phyloP scores from a whole-genome alignment of 2,888 invertebrate genomes.

The Chamaedrilus cognettii region DNA sequence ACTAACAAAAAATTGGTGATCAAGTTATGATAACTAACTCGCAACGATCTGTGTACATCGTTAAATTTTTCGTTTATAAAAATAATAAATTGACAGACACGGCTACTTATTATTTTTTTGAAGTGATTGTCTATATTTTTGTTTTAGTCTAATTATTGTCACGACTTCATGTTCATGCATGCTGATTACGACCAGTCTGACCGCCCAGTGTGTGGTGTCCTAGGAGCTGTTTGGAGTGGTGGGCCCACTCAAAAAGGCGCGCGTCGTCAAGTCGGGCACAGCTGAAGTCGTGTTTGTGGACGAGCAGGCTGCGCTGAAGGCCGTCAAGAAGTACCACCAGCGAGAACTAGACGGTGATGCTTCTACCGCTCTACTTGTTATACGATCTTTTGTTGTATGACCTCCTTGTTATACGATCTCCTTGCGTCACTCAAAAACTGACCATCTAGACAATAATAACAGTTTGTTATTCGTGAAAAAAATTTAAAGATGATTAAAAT shows the following conservation, averaged over 20 bases:
- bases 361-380: too few species aligned
- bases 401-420: too few species aligned
- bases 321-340: slow-evolving; percentile 91
- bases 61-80: neutral
- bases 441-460: too few species aligned
- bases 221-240: slow-evolving; percentile 93
- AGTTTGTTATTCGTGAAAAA: too few species aligned
- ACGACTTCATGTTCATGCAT: neutral
- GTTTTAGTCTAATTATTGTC: neutral
- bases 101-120: neutral
- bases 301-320: slow-evolving; percentile 82
- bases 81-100: neutral
- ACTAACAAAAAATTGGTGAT: too few species aligned
- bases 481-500: too few species aligned
- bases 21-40: too few species aligned
- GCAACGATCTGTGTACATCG: too few species aligned
- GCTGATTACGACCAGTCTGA: too few species aligned
- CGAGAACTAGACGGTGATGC: slow-evolving; percentile 79
- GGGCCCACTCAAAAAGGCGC: slow-evolving; percentile 81
- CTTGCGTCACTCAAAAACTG: too few species aligned
- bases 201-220: too few species aligned
- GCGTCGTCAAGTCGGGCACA: slow-evolving; percentile 81
- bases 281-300: slow-evolving; percentile 90
- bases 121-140: neutral
- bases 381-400: too few species aligned